These are phyloP conservation scores for Pseudoatta argentina DNA, from an alignment of 1,140 invertebrate species.

Conservation along the genomic window DNA sequence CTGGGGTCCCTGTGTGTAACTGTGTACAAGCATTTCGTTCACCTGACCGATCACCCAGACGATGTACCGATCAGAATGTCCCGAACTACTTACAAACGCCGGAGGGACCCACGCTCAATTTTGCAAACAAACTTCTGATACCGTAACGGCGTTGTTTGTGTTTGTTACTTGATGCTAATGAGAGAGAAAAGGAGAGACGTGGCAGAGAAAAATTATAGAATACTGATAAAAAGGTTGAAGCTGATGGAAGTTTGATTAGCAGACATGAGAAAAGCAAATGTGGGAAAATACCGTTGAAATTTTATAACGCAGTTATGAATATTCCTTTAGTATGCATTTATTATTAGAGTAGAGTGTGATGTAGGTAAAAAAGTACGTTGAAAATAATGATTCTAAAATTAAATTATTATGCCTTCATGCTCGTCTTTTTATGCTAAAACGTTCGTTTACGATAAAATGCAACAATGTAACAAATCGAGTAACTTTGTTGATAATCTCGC, in stretches of 20 bases:
- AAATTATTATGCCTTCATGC: constrained; percentile 7
- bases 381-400: neutral
- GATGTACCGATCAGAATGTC: constrained; percentile 69
- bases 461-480: constrained; percentile 36
- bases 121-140: constrained; percentile 42
- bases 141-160: neutral
- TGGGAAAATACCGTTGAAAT: neutral
- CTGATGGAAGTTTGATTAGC: neutral
- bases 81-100: constrained; percentile 29
- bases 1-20: constrained; percentile 71
- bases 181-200: neutral
- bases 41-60: constrained; percentile 75
- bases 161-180: constrained; percentile 8
- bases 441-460: constrained; percentile 1
- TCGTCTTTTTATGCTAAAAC: neutral
- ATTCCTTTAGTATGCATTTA: neutral
- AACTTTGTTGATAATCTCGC: constrained; percentile 39
- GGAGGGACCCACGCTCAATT: constrained; percentile 25
- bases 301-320: neutral
- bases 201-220: constrained; percentile 1
- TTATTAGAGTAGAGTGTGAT: neutral
- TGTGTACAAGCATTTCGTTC: constrained; percentile 74
- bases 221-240: constrained; percentile 11
- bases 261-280: neutral
- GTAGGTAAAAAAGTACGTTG: neutral